phyloP scores from a whole-genome alignment of 2,113 vertebrate species.

The Osmerus mordax region DNA sequence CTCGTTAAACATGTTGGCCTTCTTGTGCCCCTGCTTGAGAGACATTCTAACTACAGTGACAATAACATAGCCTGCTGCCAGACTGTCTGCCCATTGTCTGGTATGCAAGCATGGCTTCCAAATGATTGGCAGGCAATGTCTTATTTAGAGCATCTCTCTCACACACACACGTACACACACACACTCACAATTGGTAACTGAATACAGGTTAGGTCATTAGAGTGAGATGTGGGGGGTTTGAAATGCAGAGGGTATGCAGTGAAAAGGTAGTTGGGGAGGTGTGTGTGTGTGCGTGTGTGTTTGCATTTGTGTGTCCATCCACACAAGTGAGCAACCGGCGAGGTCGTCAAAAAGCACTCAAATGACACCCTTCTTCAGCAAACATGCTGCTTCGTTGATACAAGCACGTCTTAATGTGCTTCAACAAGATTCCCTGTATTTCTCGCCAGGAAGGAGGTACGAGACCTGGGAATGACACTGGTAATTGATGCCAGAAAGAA shows the following conservation, averaged over 20 bases:
- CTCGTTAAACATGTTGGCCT: conserved; percentile 23
- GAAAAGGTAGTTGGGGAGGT: background rate
- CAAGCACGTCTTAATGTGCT: conserved; percentile 1
- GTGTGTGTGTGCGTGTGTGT: conserved; percentile 15
- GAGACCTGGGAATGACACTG: conserved; percentile 74
- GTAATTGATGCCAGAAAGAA: conserved; percentile 83
- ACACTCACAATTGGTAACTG: conserved; percentile 30
- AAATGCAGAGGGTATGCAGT: no score
- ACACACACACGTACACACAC: conserved; percentile 2
- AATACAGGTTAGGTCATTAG: conserved; percentile 45
- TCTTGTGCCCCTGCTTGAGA: conserved; percentile 22
- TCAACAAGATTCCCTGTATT: conserved; percentile 21
- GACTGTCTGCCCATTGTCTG: conserved; percentile 56
- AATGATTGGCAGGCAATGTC: conserved; percentile 46
- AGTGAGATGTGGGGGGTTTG: conserved; percentile 6
- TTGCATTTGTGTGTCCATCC: conserved; percentile 1
- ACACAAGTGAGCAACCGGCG: background rate
- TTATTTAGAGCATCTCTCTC: conserved; percentile 15
- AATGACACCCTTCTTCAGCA: background rate
- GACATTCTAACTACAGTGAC: conserved; percentile 14
- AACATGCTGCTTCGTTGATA: background rate
- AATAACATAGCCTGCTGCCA: conserved; percentile 26
- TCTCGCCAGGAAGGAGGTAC: conserved; percentile 68
- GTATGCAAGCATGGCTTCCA: conserved; percentile 33
- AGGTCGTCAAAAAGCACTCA: background rate